These are phyloP conservation scores for Mylabris phalerata DNA, from an alignment of 1,140 invertebrate genomes.

Conservation along the genomic window DNA sequence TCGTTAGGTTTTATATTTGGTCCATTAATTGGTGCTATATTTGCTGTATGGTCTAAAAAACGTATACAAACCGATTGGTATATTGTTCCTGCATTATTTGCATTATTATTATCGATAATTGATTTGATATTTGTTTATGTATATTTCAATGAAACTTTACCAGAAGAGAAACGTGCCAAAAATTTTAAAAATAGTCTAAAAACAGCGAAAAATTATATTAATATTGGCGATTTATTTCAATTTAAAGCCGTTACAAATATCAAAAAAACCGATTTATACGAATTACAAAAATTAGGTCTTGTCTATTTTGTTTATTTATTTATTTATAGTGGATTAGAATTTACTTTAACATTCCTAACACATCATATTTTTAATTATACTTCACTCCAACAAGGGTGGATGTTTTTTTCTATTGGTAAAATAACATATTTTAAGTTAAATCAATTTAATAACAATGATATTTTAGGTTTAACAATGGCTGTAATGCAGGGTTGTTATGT, in stretches of 20 bases:
- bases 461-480: slow-evolving; percentile 74
- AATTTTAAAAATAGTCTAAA: slow-evolving; percentile 53
- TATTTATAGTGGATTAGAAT: slow-evolving; percentile 95
- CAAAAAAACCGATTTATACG: slow-evolving; percentile 49
- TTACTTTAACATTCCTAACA: slow-evolving; percentile 94
- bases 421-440: slow-evolving; percentile 12
- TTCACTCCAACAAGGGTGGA: slow-evolving; percentile 95
- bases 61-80: slow-evolving; percentile 62
- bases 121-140: slow-evolving; percentile 73
- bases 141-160: slow-evolving; percentile 82
- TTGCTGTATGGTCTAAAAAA: slow-evolving; percentile 65
- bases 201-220: slow-evolving; percentile 64
- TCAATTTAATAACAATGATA: not conserved
- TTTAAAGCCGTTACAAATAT: slow-evolving; percentile 58
- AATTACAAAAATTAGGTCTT: slow-evolving; percentile 67
- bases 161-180: slow-evolving; percentile 63
- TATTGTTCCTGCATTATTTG: slow-evolving; percentile 77
- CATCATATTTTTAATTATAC: slow-evolving; percentile 88
- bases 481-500: slow-evolving; percentile 87
- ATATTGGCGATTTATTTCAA: slow-evolving; percentile 50
- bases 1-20: slow-evolving; percentile 95
- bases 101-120: slow-evolving; percentile 65
- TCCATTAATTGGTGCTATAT: slow-evolving; percentile 88
- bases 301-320: slow-evolving; percentile 96
- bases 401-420: slow-evolving; percentile 89